These are phyloP conservation scores for Coregonus suidteri DNA, from an alignment of 2,797 vertebrate genomes.

Conservation along the genomic window DNA sequence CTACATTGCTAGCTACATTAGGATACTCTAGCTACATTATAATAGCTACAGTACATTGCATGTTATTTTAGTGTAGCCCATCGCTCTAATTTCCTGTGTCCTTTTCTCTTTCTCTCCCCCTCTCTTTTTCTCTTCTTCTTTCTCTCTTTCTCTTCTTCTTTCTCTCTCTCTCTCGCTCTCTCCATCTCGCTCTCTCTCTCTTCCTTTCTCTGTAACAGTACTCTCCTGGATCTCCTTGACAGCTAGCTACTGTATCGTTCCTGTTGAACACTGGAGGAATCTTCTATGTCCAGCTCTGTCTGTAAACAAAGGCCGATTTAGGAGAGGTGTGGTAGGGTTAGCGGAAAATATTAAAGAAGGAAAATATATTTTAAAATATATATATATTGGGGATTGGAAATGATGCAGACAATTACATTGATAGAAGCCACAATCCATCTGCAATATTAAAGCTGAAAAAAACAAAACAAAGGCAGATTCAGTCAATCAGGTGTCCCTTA, in stretches of 20 bases:
- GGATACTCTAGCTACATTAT: neutral
- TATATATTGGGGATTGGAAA: too few relatives aligned
- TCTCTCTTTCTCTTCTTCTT: neutral
- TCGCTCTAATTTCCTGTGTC: neutral
- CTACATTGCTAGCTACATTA: neutral
- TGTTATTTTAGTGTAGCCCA: neutral
- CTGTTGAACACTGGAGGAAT: constrained; percentile 38
- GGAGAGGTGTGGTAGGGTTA: too few relatives aligned
- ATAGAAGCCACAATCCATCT: too few relatives aligned
- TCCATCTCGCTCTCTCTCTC: neutral
- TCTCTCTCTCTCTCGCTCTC: constrained; percentile 7
- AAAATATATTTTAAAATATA: too few relatives aligned
- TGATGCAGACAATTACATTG: neutral
- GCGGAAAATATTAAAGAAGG: too few relatives aligned
- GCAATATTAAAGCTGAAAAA: too few relatives aligned
- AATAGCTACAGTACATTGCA: neutral
- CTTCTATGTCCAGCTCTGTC: constrained; percentile 36
- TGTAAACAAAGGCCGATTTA: constrained; percentile 50
- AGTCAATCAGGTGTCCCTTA: constrained; percentile 60
- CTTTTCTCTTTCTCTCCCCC: constrained; percentile 17
- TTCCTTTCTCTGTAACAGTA: constrained; percentile 33
- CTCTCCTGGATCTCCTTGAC: constrained; percentile 30
- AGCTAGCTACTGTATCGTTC: constrained; percentile 36
- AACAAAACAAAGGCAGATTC: constrained; percentile 40
- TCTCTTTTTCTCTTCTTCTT: neutral